Percentiles rank a stretch among this genome's conserved stretches.
phyloP scores from a whole-genome alignment of 2,888 invertebrate species.

The Nysson spinosus region DNA sequence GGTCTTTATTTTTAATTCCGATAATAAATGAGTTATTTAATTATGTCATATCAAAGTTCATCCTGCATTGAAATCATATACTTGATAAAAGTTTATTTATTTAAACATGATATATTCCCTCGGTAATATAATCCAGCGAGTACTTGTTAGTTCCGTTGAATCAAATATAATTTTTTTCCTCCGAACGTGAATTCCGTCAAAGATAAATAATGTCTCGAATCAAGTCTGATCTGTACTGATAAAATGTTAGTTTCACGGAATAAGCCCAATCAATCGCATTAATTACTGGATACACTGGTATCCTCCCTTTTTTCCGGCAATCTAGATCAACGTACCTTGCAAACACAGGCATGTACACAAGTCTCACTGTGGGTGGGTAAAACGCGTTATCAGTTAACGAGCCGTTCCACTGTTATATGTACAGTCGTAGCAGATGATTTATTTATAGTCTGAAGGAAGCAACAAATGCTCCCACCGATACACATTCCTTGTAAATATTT shows the following conservation, averaged over 20 bases:
- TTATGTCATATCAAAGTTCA: too few relatives aligned
- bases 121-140: constrained; percentile 24
- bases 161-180: constrained; percentile 7
- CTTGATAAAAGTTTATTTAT: too few relatives aligned
- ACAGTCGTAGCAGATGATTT: constrained; percentile 11
- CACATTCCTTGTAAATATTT: too few relatives aligned
- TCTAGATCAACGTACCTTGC: constrained; percentile 45
- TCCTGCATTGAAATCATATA: too few relatives aligned
- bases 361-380: constrained; percentile 7
- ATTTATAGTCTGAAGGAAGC: too few relatives aligned
- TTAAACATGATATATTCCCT: too few relatives aligned
- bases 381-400: constrained; percentile 46
- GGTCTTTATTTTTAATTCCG: too few relatives aligned
- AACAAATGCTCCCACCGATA: too few relatives aligned
- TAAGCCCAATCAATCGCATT: constrained; percentile 46
- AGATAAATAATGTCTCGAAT: constrained; percentile 13
- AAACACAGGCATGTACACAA: constrained; percentile 32
- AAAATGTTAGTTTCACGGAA: constrained; percentile 26
- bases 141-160: constrained; percentile 1
- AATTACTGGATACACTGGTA: constrained; percentile 38
- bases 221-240: constrained; percentile 18
- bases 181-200: constrained; percentile 7
- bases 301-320: constrained; percentile 17
- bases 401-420: constrained; percentile 38
- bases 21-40: too few relatives aligned